These are phyloP conservation scores for Danaus plexippus DNA, from an alignment of 1,140 invertebrate species.

Conservation along the genomic window DNA sequence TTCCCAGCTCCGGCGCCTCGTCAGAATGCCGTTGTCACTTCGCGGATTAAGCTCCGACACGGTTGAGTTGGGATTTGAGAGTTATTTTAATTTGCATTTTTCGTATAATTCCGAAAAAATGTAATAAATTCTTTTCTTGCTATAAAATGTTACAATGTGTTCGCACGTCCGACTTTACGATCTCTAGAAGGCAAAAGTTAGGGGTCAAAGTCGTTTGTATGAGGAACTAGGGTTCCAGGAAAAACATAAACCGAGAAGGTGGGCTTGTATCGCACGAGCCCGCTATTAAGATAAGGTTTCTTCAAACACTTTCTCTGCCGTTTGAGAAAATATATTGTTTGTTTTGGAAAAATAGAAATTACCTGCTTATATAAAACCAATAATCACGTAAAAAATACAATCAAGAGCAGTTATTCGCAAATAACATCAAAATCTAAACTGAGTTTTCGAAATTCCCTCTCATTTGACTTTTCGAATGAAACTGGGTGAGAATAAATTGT, in stretches of 20 bases:
- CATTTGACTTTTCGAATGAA: constrained; percentile 58
- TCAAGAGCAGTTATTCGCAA: constrained; percentile 64
- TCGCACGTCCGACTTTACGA: constrained; percentile 32
- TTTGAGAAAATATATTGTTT: constrained; percentile 1
- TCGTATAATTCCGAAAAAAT: constrained; percentile 49
- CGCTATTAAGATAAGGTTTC: constrained; percentile 53
- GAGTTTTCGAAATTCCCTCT: constrained; percentile 24
- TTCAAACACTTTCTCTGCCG: not conserved
- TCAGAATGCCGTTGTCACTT: constrained; percentile 71
- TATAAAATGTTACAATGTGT: constrained; percentile 20
- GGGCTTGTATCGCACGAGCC: constrained; percentile 43
- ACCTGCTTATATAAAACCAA: constrained; percentile 28
- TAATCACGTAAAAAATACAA: constrained; percentile 54
- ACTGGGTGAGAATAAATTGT: constrained; percentile 68
- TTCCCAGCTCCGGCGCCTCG: constrained; percentile 70
- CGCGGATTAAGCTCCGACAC: constrained; percentile 69
- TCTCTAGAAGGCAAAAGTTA: constrained; percentile 27
- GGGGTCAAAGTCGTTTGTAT: constrained; percentile 43
- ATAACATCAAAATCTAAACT: constrained; percentile 60
- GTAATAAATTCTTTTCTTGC: constrained; percentile 28
- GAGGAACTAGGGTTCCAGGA: constrained; percentile 38
- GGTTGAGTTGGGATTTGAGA: constrained; percentile 68
- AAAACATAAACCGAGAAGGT: constrained; percentile 55
- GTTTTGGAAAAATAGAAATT: constrained; percentile 7
- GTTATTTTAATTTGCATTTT: constrained; percentile 71